These are phyloP conservation scores for Metaphire vulgaris DNA, from an alignment of 1,140 invertebrate species.

Conservation along the genomic window DNA sequence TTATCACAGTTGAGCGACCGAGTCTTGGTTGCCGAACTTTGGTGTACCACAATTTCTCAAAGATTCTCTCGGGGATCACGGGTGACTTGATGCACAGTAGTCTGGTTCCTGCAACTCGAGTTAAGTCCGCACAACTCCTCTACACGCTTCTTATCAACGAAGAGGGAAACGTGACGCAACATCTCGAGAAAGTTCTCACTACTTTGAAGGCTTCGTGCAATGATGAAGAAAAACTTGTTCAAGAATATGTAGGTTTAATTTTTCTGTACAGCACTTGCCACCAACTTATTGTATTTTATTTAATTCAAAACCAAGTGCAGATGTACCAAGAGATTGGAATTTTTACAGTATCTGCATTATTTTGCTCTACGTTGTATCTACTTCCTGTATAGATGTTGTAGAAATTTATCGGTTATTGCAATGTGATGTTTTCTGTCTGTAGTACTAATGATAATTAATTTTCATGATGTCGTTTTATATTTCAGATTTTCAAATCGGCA, in stretches of 20 bases:
- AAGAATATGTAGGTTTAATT: slow-evolving; percentile 57
- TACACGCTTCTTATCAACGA: slow-evolving; percentile 63
- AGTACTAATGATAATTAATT: too few relatives aligned
- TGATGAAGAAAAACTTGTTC: slow-evolving; percentile 60
- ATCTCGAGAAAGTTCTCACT: slow-evolving; percentile 57
- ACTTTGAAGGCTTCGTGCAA: slow-evolving; percentile 54
- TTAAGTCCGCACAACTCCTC: slow-evolving; percentile 67
- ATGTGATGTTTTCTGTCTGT: too few relatives aligned
- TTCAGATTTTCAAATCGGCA: slow-evolving; percentile 57
- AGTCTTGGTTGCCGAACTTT: slow-evolving; percentile 69
- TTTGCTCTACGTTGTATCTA: slow-evolving; percentile 15
- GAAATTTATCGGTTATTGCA: too few relatives aligned
- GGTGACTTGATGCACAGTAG: slow-evolving; percentile 55
- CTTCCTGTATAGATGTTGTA: too few relatives aligned
- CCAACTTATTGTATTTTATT: background rate
- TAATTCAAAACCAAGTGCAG: background rate
- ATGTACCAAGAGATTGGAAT: too few relatives aligned
- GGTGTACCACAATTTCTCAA: slow-evolving; percentile 63
- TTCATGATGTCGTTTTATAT: too few relatives aligned
- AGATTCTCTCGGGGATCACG: slow-evolving; percentile 61
- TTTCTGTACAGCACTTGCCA: too few relatives aligned
- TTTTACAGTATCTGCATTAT: too few relatives aligned
- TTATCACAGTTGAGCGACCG: slow-evolving; percentile 60
- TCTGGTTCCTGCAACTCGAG: slow-evolving; percentile 46
- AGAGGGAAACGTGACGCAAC: slow-evolving; percentile 64